These are phyloP conservation scores for Cyrtonyx montezumae DNA, from an alignment of 2,113 vertebrate genomes.

Conservation along the genomic window DNA sequence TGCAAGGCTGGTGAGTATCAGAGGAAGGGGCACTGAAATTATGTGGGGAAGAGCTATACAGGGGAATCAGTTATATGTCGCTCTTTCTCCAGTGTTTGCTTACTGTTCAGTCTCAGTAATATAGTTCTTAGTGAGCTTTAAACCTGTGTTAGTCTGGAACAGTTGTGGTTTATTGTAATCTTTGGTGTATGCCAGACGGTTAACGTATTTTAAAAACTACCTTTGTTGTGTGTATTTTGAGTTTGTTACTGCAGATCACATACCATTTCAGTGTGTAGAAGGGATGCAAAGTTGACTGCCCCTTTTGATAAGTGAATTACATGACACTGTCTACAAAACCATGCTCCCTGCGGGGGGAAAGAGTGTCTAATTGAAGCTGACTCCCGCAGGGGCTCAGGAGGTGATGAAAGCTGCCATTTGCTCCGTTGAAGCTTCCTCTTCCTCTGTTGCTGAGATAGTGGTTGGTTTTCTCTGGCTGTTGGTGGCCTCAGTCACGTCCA, in stretches of 20 bases:
- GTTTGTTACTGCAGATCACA: not conserved
- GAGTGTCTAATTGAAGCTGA: not conserved
- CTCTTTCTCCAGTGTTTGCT: not conserved
- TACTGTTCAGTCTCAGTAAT: not conserved
- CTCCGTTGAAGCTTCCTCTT: not conserved
- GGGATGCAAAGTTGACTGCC: not conserved
- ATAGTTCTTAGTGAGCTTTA: not conserved
- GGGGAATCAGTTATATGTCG: fast-evolving
- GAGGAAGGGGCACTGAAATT: not conserved
- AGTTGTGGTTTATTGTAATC: not conserved
- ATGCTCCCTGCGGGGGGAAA: not conserved
- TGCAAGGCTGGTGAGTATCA: not conserved
- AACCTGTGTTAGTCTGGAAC: not conserved
- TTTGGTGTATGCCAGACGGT: not conserved
- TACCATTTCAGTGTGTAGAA: not conserved
- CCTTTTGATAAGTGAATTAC: not conserved
- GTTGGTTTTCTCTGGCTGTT: not conserved
- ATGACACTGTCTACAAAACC: not conserved
- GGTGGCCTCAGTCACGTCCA: not conserved
- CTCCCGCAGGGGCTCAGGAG: not conserved
- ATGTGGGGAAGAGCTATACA: not conserved
- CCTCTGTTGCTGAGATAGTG: not conserved
- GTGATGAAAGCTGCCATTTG: not conserved
- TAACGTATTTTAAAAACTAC: slow-evolving; percentile 3
- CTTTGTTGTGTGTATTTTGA: not conserved